Conservation (phyloP, 2,888 invertebrate species). For the Nebria brevicollis region DNA sequence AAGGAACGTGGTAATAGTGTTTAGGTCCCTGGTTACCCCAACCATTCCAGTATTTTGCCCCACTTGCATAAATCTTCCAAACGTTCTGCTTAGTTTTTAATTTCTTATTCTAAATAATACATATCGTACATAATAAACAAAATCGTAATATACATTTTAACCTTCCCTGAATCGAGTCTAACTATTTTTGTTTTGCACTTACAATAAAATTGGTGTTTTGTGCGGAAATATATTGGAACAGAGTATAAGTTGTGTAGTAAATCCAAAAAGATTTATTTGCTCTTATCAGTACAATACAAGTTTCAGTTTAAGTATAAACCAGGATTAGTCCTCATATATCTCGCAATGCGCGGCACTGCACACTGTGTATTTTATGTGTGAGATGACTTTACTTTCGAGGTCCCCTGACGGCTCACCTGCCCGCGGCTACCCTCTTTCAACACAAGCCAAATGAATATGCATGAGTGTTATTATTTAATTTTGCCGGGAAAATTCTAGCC, state of each 20-base stretch:
- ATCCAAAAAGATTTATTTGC: constrained; percentile 3
- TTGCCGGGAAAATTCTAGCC: constrained; percentile 35
- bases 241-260: background rate
- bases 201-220: too few species aligned
- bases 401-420: background rate
- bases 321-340: constrained; percentile 8
- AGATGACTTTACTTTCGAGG: background rate
- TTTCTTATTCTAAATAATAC: too few species aligned
- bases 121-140: too few species aligned
- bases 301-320: constrained; percentile 14
- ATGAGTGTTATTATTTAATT: constrained; percentile 46
- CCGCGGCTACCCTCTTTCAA: constrained; percentile 6
- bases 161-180: too few species aligned
- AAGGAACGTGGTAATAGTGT: constrained; percentile 13
- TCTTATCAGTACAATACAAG: constrained; percentile 8
- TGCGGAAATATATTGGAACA: background rate
- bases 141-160: too few species aligned
- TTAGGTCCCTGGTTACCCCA: background rate
- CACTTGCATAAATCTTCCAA: too few species aligned
- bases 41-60: background rate
- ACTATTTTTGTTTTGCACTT: too few species aligned
- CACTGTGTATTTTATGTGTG: background rate
- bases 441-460: constrained; percentile 37
- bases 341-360: background rate
- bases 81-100: too few species aligned